phyloP scores from a whole-genome alignment of 2,888 invertebrate genomes.

The Eristalinus sepulchralis region DNA sequence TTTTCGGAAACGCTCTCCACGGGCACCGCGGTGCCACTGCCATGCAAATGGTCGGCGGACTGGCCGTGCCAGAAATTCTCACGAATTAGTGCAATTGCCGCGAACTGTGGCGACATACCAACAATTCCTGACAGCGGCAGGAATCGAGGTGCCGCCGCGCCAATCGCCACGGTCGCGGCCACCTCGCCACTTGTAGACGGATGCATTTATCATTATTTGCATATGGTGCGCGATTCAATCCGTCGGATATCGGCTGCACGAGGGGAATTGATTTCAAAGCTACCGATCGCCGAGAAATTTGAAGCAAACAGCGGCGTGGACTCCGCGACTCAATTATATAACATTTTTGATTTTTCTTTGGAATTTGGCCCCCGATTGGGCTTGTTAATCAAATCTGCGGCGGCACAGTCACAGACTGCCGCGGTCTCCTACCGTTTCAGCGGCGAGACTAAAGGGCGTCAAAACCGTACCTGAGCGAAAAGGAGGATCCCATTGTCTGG shows the following conservation, averaged over 20 bases:
- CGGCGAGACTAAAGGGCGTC: constrained; percentile 68
- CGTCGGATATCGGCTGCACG: constrained; percentile 50
- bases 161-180: neutral
- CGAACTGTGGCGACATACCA: constrained; percentile 63
- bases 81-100: constrained; percentile 69
- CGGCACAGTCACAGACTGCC: constrained; percentile 12
- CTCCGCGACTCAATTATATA: constrained; percentile 60
- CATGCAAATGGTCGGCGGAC: neutral
- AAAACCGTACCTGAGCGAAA: constrained; percentile 21
- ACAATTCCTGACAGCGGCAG: constrained; percentile 61
- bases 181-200: constrained; percentile 22
- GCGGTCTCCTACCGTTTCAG: constrained; percentile 31
- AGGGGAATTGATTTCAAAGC: constrained; percentile 67
- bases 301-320: constrained; percentile 27
- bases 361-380: constrained; percentile 64
- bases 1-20: constrained; percentile 40
- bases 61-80: constrained; percentile 47
- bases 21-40: neutral
- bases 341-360: constrained; percentile 66
- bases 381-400: constrained; percentile 65
- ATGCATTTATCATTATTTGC: constrained; percentile 71
- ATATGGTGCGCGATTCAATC: constrained; percentile 67
- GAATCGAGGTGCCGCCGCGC: constrained; percentile 24
- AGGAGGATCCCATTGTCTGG: constrained; percentile 13
- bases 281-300: constrained; percentile 51